Base-by-base conservation (phyloP, 1,140 invertebrate genomes). In the Branchinecta lynchi region DNA sequence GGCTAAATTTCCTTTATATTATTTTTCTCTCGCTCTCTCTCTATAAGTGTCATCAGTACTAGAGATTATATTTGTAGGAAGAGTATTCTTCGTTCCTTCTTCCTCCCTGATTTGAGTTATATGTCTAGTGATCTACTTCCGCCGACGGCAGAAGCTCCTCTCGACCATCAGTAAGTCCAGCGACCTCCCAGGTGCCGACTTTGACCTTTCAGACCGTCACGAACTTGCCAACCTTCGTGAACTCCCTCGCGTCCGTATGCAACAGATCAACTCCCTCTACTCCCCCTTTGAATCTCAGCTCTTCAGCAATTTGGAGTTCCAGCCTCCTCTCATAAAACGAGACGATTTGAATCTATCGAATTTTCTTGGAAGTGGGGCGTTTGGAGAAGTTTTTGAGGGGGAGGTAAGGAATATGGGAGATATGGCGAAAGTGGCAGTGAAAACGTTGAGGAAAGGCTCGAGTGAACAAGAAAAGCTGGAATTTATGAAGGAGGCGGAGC, bases 341-440 rank as follows among this genome's bases (percentile, higher is more conserved):
- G 87, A 88, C 65, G 84, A 87, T 75, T 88, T 98, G 60, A 89
- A 86, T 0, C 77, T 93, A 3, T 87, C 85, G 0, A 92, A 93
- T 77, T 93, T 94, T 75, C 79, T 98, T 51, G 95, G 94, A 0
- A 92, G 89, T 71, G 96, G 95, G 1, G 93, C 93, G n/a, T 98
- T 98, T 77, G 95, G 94, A 5, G 93, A 96, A 80, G 95, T 98
- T 3, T 96, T 89, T 77, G 91, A 96, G 81, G 95, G 93, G 0
- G 83, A 86, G 60, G 86, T 89, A 0, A 84, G 84, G 73, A 82
- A 85, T 72, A 45, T 44, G 67, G 12, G 15, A 51, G 44, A 45
- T 65, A 45, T 73, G 32, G 66, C 32, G 66, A 51, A 46, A 60
- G 12, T 67, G 43, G 5, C 43, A 51, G 67, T 79, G 8, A 77